Evolutionary conservation across 2,113 vertebrate species (phyloP).

Genomic region (Epinephelus cyanopodus): DNA sequence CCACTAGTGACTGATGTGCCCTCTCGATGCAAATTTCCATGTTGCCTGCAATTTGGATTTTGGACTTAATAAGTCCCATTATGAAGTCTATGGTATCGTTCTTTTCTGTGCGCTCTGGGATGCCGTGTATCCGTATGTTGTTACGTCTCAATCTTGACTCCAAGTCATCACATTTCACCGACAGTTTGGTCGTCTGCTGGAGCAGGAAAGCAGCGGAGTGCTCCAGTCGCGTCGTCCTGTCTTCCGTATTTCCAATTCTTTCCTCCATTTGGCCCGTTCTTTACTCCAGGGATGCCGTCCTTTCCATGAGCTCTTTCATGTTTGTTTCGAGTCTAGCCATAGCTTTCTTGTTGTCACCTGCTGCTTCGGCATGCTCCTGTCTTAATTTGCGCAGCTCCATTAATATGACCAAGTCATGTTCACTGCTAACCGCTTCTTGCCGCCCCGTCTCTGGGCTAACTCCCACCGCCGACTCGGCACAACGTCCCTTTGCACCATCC

Average conservation of each 20-base stretch:
- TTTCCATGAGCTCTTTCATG: not conserved
- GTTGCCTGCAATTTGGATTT: not conserved
- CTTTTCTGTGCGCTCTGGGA: conserved; percentile 1
- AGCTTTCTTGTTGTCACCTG: not conserved
- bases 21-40: not conserved
- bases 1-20: not conserved
- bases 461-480: not conserved
- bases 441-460: too few species aligned
- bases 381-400: too few species aligned
- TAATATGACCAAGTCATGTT: too few species aligned
- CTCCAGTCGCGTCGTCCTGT: not conserved
- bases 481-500: not conserved
- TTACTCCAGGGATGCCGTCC: not conserved
- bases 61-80: not conserved
- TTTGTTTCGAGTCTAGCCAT: not conserved
- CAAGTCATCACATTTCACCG: not conserved
- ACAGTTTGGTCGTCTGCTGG: conserved; percentile 2
- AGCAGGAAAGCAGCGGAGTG: not conserved
- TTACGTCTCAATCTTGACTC: conserved; percentile 3
- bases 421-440: not conserved
- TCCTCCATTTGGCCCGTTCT: not conserved
- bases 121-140: conserved; percentile 7
- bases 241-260: conserved; percentile 1
- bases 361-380: conserved; percentile 21
- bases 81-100: not conserved